These are phyloP conservation scores for Trogon surrucura DNA, from an alignment of 2,113 vertebrate genomes.

Conservation along the genomic window DNA sequence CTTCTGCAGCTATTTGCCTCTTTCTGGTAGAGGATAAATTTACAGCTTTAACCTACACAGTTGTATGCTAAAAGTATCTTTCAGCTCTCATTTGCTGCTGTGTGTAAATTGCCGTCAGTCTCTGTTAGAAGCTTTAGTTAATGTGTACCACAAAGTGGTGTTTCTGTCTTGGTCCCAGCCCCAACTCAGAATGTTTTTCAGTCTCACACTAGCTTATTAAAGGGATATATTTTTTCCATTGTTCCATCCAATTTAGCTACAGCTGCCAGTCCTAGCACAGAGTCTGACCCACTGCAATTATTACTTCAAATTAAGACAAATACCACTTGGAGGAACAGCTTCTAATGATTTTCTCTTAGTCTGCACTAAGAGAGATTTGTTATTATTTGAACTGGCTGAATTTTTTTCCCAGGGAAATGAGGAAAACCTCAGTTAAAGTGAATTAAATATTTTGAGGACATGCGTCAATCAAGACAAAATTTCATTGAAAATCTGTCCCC, in stretches of 20 bases:
- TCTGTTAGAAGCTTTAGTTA: not conserved
- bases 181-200: not conserved
- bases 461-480: not conserved
- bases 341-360: not conserved
- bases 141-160: not conserved
- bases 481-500: not conserved
- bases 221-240: constrained; percentile 19
- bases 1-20: not conserved
- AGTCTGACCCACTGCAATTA: constrained; percentile 11
- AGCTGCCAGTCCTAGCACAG: not conserved
- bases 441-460: not conserved
- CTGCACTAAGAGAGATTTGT: not conserved
- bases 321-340: not conserved
- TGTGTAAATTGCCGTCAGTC: not conserved
- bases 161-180: not conserved
- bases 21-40: not conserved
- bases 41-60: not conserved
- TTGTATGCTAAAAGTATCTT: not conserved
- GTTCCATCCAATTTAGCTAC: not conserved
- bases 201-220: not conserved
- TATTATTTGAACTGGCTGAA: not conserved
- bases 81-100: not conserved
- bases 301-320: constrained; percentile 25
- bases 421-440: not conserved
- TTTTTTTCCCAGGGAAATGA: not conserved